phyloP scores from a whole-genome alignment of 2,113 vertebrate species.

The Paradoxurus hermaphroditus region DNA sequence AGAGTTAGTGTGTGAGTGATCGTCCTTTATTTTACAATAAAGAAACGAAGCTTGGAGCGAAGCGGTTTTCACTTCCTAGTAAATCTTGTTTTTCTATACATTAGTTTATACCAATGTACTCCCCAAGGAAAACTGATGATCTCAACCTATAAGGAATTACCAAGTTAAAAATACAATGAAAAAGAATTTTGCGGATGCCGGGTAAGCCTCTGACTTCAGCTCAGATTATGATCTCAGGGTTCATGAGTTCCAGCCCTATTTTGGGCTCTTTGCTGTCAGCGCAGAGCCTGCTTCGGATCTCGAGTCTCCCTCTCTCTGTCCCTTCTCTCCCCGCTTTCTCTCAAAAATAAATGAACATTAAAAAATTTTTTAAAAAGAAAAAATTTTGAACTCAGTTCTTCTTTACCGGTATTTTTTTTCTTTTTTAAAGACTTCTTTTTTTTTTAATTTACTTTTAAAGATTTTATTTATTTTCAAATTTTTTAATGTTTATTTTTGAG shows the following conservation, averaged over 20 bases:
- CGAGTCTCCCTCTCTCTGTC: too few relatives aligned
- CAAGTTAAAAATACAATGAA: neutral
- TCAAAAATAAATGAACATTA: too few relatives aligned
- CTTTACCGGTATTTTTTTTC: neutral
- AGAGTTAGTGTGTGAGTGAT: neutral
- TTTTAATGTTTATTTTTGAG: too few relatives aligned
- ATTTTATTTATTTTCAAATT: too few relatives aligned
- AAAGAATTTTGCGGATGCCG: neutral
- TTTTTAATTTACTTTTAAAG: too few relatives aligned
- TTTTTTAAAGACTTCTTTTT: too few relatives aligned
- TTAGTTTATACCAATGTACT: neutral
- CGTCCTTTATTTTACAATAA: neutral
- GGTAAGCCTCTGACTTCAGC: too few relatives aligned
- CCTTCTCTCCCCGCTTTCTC: too few relatives aligned
- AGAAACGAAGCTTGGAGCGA: neutral
- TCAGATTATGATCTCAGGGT: too few relatives aligned
- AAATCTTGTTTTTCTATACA: neutral
- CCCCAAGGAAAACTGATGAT: neutral
- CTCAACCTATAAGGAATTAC: neutral
- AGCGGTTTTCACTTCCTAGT: neutral
- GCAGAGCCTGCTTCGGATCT: too few relatives aligned
- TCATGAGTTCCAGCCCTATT: too few relatives aligned
- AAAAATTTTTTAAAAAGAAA: neutral
- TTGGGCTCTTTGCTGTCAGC: too few relatives aligned
- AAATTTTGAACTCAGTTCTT: neutral